Evolutionary conservation across 1,140 invertebrate genomes (phyloP).

Genomic region (Heterodera carotae): DNA sequence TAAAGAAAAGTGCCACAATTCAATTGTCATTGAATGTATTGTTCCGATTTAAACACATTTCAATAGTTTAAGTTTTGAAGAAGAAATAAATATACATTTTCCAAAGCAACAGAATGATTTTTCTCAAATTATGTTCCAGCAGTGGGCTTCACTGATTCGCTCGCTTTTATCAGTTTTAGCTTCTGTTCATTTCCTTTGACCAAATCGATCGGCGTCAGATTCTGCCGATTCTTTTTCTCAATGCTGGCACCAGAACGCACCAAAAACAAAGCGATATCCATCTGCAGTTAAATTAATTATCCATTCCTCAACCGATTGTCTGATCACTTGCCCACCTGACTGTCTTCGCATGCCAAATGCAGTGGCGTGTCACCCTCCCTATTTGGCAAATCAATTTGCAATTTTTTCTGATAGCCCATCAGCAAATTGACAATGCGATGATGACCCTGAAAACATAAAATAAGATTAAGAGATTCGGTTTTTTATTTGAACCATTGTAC

Average conservation of each 20-base stretch:
- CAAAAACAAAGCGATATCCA: conserved; percentile 73
- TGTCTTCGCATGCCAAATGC: conserved; percentile 76
- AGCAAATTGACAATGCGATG: conserved; percentile 37
- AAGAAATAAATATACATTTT: no score
- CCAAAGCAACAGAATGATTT: background rate
- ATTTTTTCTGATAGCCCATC: background rate
- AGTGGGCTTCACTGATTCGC: conserved; percentile 1
- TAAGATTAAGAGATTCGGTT: background rate
- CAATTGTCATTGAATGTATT: no score
- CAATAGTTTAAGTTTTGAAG: no score
- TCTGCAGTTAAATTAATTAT: background rate
- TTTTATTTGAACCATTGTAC: background rate
- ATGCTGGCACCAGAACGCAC: conserved; percentile 76
- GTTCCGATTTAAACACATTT: no score
- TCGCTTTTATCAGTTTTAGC: conserved; percentile 39
- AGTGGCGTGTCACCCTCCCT: conserved; percentile 79
- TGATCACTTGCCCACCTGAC: conserved; percentile 69
- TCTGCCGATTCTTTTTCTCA: conserved; percentile 75
- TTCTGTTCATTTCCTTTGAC: conserved; percentile 65
- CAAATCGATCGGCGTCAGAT: conserved; percentile 78
- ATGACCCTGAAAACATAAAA: conserved; percentile 23
- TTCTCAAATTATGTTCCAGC: background rate
- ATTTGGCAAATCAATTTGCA: conserved; percentile 71
- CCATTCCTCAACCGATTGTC: no score
- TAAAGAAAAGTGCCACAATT: no score